Evolutionary conservation across 2,797 vertebrate species (phyloP).

Genomic region (Cynopterus sphinx): DNA sequence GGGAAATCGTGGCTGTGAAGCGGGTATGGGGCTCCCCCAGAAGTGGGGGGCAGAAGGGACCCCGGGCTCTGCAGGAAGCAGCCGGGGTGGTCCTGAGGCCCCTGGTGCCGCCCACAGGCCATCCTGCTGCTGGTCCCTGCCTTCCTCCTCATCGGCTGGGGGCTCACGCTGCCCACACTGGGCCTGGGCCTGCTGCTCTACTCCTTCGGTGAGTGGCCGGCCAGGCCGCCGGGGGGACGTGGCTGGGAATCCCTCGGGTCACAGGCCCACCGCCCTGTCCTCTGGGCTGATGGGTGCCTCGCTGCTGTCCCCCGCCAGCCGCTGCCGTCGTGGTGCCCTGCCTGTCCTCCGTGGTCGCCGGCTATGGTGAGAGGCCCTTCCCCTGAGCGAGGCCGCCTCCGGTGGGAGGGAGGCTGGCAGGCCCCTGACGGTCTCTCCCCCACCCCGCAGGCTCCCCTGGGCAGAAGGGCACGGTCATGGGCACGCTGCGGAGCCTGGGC

Average conservation of each 20-base stretch:
- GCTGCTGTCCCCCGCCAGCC: constrained; percentile 85
- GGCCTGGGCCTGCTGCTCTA: constrained; percentile 92
- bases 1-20: constrained; percentile 90
- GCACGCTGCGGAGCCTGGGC: constrained; percentile 95
- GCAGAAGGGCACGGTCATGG: constrained; percentile 98
- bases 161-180: constrained; percentile 87
- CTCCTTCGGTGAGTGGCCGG: constrained; percentile 91
- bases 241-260: not conserved
- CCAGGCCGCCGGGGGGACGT: not conserved
- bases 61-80: too few species aligned
- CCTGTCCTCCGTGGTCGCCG: constrained; percentile 93
- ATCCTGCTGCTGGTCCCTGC: constrained; percentile 92
- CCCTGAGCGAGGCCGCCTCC: accelerated
- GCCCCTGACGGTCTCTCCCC: not conserved
- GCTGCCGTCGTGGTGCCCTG: constrained; percentile 96
- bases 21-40: constrained; percentile 83
- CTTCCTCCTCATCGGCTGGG: constrained; percentile 94
- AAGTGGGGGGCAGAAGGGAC: accelerated
- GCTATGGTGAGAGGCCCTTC: constrained; percentile 89
- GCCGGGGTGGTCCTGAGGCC: not conserved
- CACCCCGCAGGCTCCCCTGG: constrained; percentile 87
- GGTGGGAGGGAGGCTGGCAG: accelerated
- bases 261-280: accelerated
- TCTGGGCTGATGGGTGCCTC: not conserved
- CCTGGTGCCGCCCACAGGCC: constrained; percentile 86